These are phyloP conservation scores for Hippocampus barbouri DNA, from an alignment of 2,113 vertebrate genomes.

Conservation along the genomic window DNA sequence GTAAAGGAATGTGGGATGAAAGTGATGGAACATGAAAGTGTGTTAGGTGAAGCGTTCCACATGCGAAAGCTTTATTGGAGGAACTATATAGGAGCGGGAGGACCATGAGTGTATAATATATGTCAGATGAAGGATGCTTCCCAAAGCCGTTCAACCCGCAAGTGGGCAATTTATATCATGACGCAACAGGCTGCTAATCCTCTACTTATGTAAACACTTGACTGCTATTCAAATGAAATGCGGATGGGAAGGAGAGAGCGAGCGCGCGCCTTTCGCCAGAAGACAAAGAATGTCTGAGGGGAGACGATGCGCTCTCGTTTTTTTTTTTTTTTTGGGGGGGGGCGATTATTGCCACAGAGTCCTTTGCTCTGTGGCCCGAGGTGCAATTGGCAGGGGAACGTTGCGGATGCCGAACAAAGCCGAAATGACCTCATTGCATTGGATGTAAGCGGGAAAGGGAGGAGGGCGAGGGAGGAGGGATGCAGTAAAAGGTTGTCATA, in stretches of 20 bases:
- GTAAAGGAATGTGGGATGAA: neutral
- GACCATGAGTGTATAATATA: conserved; percentile 19
- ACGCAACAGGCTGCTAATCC: conserved; percentile 64
- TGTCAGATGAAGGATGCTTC: conserved; percentile 36
- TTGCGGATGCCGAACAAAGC: conserved; percentile 8
- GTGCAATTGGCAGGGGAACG: conserved; percentile 10
- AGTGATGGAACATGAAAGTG: neutral
- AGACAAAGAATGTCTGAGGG: conserved; percentile 34
- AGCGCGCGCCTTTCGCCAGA: conserved; percentile 47
- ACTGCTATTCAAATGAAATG: conserved; percentile 63
- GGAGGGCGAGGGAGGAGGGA: conserved; percentile 5
- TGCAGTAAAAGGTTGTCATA: conserved; percentile 17
- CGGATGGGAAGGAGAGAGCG: conserved; percentile 50
- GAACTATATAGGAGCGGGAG: conserved; percentile 12
- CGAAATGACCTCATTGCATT: conserved; percentile 22
- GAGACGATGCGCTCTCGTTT: conserved; percentile 40
- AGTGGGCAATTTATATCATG: conserved; percentile 51
- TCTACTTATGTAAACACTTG: conserved; percentile 61
- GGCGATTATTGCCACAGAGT: conserved; percentile 36
- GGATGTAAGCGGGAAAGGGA: neutral
- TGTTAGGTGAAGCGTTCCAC: neutral
- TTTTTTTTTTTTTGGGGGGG: conserved; percentile 14
- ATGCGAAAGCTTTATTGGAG: neutral
- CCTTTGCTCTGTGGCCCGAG: conserved; percentile 18
- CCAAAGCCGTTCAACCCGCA: conserved; percentile 26